Base-by-base conservation (phyloP, 2,113 vertebrate genomes). In the Larimichthys crocea region DNA sequence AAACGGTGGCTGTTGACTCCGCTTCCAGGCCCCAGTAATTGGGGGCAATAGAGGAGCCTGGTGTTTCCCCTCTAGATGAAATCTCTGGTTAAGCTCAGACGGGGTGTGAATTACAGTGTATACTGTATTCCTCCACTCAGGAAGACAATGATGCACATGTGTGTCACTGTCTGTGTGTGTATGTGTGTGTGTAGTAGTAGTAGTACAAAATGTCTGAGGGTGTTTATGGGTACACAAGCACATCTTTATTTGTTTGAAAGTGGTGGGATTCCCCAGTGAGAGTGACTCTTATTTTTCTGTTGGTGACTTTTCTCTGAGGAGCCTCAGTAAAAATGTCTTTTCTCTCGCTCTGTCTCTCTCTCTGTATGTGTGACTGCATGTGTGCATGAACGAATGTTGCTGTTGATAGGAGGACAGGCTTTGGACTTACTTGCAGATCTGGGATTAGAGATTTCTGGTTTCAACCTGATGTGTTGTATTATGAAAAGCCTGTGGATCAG, bases 181-280 rank as follows among this genome's bases (percentile, higher is more conserved):
- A 56, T 74, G 40, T 49, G 59, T 46, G 63, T 80, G 59, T 83
- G 72, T 72, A 24, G 53, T 22, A 31, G 12, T 6, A 44, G 11
- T 42, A 19, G 11, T 35, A 60, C 52, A 74, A 55, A 74, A 64
- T 66, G 59, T 76, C 64, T 82, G 26, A 61, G 50, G n/a, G 61
- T 80, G 57, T 70, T 79, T 71, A 61, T 57, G 49, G 73, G 66
- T 84, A 84, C 78, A 81, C 82, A 73, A 31, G 81, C 80, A 75
- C 78, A 81, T 89, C 86, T 88, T 89, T 90, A 86, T 90, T 91
- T 92, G 72, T 90, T 88, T 89, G 81, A 88, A 83, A 85, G 83
- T 80, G 64, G 63, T 72, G 90, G 91, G 88, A 87, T 89, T 92
- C 88, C 91, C 90, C 12, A 5, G 80, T 73, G 91, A 88, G 69